Evolutionary conservation across 2,888 invertebrate genomes (phyloP).

Genomic region (Linyphia triangularis): DNA sequence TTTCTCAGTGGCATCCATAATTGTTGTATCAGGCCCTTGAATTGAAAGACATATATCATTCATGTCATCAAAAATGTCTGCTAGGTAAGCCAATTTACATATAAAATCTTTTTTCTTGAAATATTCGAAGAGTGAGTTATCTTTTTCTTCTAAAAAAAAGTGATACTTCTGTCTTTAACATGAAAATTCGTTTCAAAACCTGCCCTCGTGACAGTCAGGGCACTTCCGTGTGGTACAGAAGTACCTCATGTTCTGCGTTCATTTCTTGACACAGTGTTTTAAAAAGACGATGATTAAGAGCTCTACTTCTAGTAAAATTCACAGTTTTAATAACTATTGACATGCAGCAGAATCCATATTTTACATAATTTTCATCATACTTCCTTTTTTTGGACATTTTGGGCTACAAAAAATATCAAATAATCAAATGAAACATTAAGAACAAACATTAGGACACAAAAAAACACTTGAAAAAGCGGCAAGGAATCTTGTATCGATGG

Average conservation of each 20-base stretch:
- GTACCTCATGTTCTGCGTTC: conserved; percentile 55
- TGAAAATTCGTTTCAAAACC: conserved; percentile 51
- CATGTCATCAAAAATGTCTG: conserved; percentile 67
- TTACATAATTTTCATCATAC: no score
- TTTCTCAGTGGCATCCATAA: conserved; percentile 61
- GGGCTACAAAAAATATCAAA: no score
- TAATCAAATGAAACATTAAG: no score
- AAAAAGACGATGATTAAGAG: conserved; percentile 56
- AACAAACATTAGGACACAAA: no score
- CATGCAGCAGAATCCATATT: no score
- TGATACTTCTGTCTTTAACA: conserved; percentile 46
- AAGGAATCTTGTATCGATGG: no score
- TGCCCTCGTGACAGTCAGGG: conserved; percentile 37
- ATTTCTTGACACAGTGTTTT: conserved; percentile 52
- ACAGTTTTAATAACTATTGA: conserved; percentile 54
- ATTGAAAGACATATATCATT: conserved; percentile 61
- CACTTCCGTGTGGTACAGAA: conserved; percentile 54
- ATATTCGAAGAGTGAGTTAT: conserved; percentile 68
- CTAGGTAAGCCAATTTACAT: conserved; percentile 67
- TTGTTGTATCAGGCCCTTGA: conserved; percentile 67
- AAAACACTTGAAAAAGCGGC: no score
- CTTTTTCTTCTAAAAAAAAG: conserved; percentile 61
- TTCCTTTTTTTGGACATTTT: no score
- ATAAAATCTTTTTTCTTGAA: conserved; percentile 68
- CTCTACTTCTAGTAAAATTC: conserved; percentile 51